Evolutionary conservation across 1,140 invertebrate genomes (phyloP), one percentile per base, ranked within the genome.

Genomic region (Hyphantria cunea): DNA sequence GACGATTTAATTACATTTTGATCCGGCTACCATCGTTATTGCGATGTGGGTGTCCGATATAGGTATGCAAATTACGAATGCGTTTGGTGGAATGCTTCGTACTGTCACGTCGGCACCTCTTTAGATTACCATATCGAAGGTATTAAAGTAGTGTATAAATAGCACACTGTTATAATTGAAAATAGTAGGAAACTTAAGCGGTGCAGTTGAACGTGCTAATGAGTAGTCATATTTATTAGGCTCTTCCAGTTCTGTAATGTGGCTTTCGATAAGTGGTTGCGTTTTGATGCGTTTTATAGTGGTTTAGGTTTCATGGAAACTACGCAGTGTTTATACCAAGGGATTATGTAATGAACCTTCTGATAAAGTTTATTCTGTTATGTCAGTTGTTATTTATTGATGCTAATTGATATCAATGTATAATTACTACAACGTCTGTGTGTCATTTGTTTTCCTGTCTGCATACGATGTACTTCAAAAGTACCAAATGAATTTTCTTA

Each of bases 1-100:
- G 87, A 84, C 80, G 80, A 78, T 90, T 90, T 90, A 90, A 90
- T 90, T 88, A 88, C 83, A 75, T 68, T 80, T 79, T 84, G 84
- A 90, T 90, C 85, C 85, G 83, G 83, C 79, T 80, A 66, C 71
- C 64, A 68, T 76, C 71, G 73, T 78, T 80, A 84, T 80, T 75
- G 74, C 86, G 82, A 83, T 82, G 85, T 89, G 86, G 86, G 86
- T 89, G 86, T 89, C 77, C 86, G 72, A 82, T 85, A 84, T 84
- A 84, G 32, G 72, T 82, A 80, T 82, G 79, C 77, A 78, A 82
- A 82, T 86, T 73, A 68, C 17, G 60, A 61, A 64, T 14, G 53
- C 45, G 61, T 74, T 63, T 67, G 64, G 62, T 55, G 47, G 60
- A 66, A 59, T 53, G 61, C 59, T 50, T 52, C 64, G 65, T 62